Conservation (phyloP, 2,113 vertebrate species). For the Brachypteracias leptosomus region DNA sequence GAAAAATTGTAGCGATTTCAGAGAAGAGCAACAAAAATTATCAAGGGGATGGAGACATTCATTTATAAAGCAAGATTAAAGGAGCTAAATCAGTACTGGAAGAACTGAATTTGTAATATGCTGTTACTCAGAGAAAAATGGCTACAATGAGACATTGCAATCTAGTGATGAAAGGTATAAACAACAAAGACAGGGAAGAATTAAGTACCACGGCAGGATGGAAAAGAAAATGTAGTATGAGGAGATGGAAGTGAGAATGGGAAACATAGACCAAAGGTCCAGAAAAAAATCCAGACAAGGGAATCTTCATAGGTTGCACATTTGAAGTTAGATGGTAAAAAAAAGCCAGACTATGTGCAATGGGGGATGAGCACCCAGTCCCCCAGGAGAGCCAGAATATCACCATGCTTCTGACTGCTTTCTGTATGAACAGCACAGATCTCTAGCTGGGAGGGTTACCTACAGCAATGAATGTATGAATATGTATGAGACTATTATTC, state of each 20-base stretch:
- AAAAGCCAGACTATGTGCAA: neutral
- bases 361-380: neutral
- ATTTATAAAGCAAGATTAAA: conserved; percentile 63
- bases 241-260: neutral
- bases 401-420: neutral
- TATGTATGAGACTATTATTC: neutral
- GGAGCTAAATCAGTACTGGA: conserved; percentile 27
- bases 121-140: conserved; percentile 8
- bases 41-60: conserved; percentile 26
- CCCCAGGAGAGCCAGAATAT: neutral
- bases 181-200: neutral
- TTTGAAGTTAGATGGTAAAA: neutral
- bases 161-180: neutral
- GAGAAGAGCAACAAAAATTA: conserved; percentile 64
- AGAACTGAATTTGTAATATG: conserved; percentile 28
- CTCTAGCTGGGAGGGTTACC: neutral
- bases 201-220: neutral
- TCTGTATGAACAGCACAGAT: neutral
- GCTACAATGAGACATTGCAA: neutral
- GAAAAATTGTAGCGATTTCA: conserved; percentile 50
- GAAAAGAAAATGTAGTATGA: neutral
- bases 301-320: neutral
- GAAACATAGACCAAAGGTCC: neutral
- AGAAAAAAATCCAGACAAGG: neutral
- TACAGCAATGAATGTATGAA: neutral